Evolutionary conservation across 2,888 invertebrate genomes (phyloP), one percentile per base, ranked within the genome.

Genomic region (Amphimallon solstitiale): DNA sequence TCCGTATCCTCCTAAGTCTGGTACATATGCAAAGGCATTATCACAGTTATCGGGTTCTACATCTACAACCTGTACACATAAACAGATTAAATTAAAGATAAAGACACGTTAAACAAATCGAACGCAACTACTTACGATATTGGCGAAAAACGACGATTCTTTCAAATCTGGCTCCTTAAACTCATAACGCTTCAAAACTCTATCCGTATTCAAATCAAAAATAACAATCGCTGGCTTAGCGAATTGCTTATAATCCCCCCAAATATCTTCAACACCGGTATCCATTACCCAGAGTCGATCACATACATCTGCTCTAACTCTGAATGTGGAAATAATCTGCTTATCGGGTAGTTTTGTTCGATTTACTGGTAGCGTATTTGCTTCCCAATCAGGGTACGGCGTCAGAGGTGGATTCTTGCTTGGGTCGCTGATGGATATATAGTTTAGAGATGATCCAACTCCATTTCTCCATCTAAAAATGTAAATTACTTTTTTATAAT

Each of bases 211-310:
- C 64, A 94, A 82, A 76, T 93, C 92, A 73, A 89, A 92, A 63
- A 92, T 86, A 1, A 89, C 87, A 45, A 92, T 84, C 0, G 90
- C 87, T 5, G 89, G 88, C 1, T 87, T 88, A 1, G 86, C 83
- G 14, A 86, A 85, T 84, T 85, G 90, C 71, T 88, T 88, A 37
- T 85, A 84, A 23, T 82, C 82, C 77, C 92, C 92, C 56, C 88
- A 82, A 80, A 93, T 91, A 77, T 93, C 91, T 43, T 90, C 89
- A 37, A 92, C 81, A 61, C 93, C 94, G 0, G 92, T 89, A 77
- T 94, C 93, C 81, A 94, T 86, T 3, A 92, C 90, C 93, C 94
- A 94, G 6, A 94, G 85, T 46, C 94, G 86, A 78, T 92, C 92
- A 74, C 94, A 94, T 3, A 85, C 85, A 78, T 94, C 94, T 0